A percentile compares a stretch with the other conserved stretches of the same genome.
These are phyloP conservation scores for Trachops cirrhosus DNA, from an alignment of 2,797 vertebrate species.

Conservation along the genomic window DNA sequence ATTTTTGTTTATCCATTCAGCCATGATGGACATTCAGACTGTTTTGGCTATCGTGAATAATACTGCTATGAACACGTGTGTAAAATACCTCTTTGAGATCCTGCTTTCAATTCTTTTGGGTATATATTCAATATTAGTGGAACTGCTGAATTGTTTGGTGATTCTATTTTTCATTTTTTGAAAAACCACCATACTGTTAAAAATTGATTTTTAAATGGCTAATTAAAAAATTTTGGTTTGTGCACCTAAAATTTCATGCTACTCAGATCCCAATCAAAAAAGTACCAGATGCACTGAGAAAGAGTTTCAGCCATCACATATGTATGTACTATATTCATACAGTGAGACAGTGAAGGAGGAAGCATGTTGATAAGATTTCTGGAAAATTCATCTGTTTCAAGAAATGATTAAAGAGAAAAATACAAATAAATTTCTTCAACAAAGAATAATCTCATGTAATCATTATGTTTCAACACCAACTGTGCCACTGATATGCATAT, in stretches of 20 bases:
- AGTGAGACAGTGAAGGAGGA: not conserved
- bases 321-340: not conserved
- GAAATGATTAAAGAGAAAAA: slow-evolving; percentile 7
- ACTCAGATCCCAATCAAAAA: not conserved
- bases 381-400: slow-evolving; percentile 4
- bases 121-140: not conserved
- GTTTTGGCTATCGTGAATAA: not conserved
- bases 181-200: not conserved
- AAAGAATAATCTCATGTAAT: slow-evolving; percentile 23
- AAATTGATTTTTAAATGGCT: not conserved
- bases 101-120: not conserved
- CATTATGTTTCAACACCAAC: not conserved
- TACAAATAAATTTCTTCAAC: slow-evolving; percentile 11
- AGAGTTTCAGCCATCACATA: not conserved
- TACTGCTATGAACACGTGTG: not conserved
- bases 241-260: not conserved
- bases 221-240: not conserved
- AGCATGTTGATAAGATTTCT: not conserved
- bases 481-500: not conserved
- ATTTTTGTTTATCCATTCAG: not conserved
- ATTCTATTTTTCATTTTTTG: slow-evolving; percentile 13
- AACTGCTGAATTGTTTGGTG: not conserved
- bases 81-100: not conserved
- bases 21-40: not conserved
- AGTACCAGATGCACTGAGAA: not conserved